These are phyloP conservation scores for Drosophila melanogaster DNA, from an alignment of 1,140 invertebrate species.

Conservation along the genomic window Release_6_plus_ISO1_MT NT_037436.4:14086001-14086500, in stretches of 20 bases:
- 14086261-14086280: conserved; percentile 74
- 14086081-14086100: conserved; percentile 67
- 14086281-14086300: conserved; percentile 11
- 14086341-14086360: neutral
- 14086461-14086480: too few relatives aligned
- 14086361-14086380: too few relatives aligned
- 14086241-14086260: conserved; percentile 79
- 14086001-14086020: conserved; percentile 6
- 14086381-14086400: too few relatives aligned
- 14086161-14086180: conserved; percentile 72
- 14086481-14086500: neutral
- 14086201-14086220: conserved; percentile 83
- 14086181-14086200: conserved; percentile 82
- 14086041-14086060: conserved; percentile 49
- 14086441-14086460: too few relatives aligned
- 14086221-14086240: conserved; percentile 83
- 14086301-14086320: conserved; percentile 32
- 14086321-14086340: neutral
- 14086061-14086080: conserved; percentile 1
- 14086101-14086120: conserved; percentile 73
- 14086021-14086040: conserved; percentile 32
- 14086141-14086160: conserved; percentile 49
- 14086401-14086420: too few relatives aligned
- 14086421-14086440: too few relatives aligned
- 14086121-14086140: conserved; percentile 29